phyloP scores from a whole-genome alignment of 2,113 vertebrate genomes.

The Micronisus gabar region DNA sequence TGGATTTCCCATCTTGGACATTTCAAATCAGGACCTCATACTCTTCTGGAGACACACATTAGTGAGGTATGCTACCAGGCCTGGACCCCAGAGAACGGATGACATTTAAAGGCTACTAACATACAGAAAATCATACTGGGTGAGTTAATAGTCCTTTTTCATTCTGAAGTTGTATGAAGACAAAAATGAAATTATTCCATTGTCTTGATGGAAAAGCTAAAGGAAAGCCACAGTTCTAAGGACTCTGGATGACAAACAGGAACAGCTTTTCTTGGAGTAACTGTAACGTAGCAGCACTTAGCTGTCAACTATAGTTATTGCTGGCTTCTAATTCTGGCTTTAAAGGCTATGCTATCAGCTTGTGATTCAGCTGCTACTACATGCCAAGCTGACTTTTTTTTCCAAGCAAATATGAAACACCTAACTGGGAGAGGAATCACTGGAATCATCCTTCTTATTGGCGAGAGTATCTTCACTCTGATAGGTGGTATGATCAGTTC shows the following conservation, averaged over 20 bases:
- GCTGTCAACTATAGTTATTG: background rate
- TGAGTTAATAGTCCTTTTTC: background rate
- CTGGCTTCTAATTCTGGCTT: conserved; percentile 35
- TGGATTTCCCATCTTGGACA: background rate
- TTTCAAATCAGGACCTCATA: background rate
- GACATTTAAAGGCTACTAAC: background rate
- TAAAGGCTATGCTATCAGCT: conserved; percentile 20
- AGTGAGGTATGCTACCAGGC: background rate
- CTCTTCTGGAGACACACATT: background rate
- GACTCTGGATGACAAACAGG: background rate
- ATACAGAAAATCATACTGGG: background rate
- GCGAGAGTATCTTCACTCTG: background rate
- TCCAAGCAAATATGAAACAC: background rate
- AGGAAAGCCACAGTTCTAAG: background rate
- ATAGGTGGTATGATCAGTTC: background rate
- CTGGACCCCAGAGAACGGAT: background rate
- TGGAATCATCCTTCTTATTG: background rate
- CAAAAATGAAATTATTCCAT: background rate
- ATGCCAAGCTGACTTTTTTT: background rate
- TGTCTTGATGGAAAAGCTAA: background rate
- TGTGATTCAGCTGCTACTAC: conserved; percentile 53
- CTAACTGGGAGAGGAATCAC: background rate
- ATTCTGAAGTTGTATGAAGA: background rate
- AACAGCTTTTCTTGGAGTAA: background rate
- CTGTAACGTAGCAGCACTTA: background rate